A percentile compares a stretch with the other conserved stretches of the same genome.
phyloP scores from a whole-genome alignment of 2,888 invertebrate species.

The Exocentrus adspersus region DNA sequence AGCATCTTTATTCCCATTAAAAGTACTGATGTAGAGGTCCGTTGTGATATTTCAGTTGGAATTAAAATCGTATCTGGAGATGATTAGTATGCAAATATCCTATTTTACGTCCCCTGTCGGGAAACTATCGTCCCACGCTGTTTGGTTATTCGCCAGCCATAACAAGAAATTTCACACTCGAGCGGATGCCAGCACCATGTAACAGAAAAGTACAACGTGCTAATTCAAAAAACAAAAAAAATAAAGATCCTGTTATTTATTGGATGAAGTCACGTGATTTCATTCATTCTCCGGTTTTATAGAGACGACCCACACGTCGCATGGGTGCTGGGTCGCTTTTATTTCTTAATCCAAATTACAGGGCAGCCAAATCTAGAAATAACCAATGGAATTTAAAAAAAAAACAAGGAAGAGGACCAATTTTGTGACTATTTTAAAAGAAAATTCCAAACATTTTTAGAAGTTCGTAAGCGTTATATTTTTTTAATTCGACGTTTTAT shows the following conservation, averaged over 20 bases:
- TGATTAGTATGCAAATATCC: conserved; percentile 25
- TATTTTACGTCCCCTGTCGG: conserved; percentile 12
- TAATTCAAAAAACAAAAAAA: conserved; percentile 29
- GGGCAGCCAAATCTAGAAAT: no score
- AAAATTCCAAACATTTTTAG: no score
- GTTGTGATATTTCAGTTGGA: conserved; percentile 11
- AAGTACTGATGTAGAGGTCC: neutral
- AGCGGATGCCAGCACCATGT: conserved; percentile 20
- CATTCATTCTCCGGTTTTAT: conserved; percentile 25
- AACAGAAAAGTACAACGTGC: conserved; percentile 25
- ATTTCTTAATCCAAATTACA: neutral
- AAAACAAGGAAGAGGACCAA: no score
- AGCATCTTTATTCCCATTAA: conserved; percentile 26
- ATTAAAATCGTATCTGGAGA: conserved; percentile 23
- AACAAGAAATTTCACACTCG: conserved; percentile 20
- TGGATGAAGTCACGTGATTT: conserved; percentile 28
- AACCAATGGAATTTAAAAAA: no score
- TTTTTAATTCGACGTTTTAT: no score
- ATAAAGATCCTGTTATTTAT: conserved; percentile 36
- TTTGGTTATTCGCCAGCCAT: conserved; percentile 8
- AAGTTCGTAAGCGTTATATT: no score
- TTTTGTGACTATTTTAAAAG: no score
- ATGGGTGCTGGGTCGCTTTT: conserved; percentile 17
- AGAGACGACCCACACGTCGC: conserved; percentile 18
- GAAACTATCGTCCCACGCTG: conserved; percentile 23